These are phyloP conservation scores for Leptopilina clavipes DNA, from an alignment of 1,140 invertebrate genomes.

Conservation along the genomic window DNA sequence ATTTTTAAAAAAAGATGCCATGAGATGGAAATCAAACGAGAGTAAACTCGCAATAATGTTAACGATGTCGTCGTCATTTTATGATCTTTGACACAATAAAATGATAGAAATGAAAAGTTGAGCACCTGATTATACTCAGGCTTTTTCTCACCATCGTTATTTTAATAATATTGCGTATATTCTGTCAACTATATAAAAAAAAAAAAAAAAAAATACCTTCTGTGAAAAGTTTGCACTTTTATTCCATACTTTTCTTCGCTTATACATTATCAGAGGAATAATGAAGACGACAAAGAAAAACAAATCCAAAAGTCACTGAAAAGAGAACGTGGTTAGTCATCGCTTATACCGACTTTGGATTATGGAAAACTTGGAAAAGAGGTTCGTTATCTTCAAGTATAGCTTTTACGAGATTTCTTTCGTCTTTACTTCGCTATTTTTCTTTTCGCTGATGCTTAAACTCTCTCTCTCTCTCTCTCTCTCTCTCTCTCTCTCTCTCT, in stretches of 20 bases:
- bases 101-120: neutral
- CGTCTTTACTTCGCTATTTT: neutral
- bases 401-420: neutral
- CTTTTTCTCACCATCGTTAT: neutral
- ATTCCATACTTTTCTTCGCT: neutral
- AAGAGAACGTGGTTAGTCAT: slow-evolving; percentile 10
- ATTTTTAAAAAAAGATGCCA: neutral
- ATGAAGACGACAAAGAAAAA: slow-evolving; percentile 5
- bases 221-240: slow-evolving; percentile 9
- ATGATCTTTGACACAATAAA: neutral
- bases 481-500: too few relatives aligned
- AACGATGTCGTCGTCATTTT: neutral
- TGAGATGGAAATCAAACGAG: neutral
- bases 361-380: slow-evolving; percentile 9
- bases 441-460: neutral
- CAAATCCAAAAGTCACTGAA: slow-evolving; percentile 15
- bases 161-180: slow-evolving; percentile 4
- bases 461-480: too few relatives aligned
- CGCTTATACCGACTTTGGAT: slow-evolving; percentile 24
- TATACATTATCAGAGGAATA: neutral
- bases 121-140: neutral
- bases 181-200: neutral
- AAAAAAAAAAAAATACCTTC: too few relatives aligned
- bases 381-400: slow-evolving; percentile 11
- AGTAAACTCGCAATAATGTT: neutral